These are phyloP conservation scores for Chiloscyllium punctatum DNA, from an alignment of 2,797 vertebrate genomes.

Conservation along the genomic window DNA sequence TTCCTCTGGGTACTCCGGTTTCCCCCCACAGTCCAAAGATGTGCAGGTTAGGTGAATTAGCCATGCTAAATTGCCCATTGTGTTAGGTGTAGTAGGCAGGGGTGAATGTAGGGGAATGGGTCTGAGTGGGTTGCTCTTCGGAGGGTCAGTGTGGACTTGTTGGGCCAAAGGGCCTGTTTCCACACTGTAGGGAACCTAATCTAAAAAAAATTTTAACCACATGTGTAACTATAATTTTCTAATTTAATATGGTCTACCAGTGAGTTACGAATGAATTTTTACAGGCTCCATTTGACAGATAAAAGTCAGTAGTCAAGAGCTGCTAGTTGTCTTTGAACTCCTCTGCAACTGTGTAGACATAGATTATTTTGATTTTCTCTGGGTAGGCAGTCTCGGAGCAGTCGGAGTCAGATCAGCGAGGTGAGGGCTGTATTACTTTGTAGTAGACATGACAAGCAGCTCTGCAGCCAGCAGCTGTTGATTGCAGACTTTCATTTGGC, in stretches of 20 bases:
- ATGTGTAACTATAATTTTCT: neutral
- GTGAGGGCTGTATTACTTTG: neutral
- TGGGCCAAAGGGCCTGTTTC: too few species aligned
- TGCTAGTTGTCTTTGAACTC: conserved; percentile 11
- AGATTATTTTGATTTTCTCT: neutral
- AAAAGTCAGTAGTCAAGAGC: neutral
- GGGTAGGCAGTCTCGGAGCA: neutral
- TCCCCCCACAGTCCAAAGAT: too few species aligned
- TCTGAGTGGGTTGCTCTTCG: too few species aligned
- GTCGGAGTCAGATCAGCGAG: neutral
- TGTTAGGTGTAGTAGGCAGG: too few species aligned
- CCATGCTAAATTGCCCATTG: too few species aligned
- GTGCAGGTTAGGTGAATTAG: too few species aligned
- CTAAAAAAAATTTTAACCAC: neutral
- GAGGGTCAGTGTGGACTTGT: too few species aligned
- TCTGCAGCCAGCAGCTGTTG: conserved; percentile 21
- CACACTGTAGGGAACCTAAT: too few species aligned
- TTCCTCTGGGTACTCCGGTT: too few species aligned
- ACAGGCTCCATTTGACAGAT: neutral
- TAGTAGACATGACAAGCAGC: neutral
- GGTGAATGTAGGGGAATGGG: too few species aligned
- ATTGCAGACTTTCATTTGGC: neutral
- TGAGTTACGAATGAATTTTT: neutral
- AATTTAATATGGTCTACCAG: neutral
- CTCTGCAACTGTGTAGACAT: neutral